Percentiles rank a stretch among this genome's conserved stretches.
Conservation (phyloP, 2,797 vertebrate genomes). For the Rhinichthys osculus region DNA sequence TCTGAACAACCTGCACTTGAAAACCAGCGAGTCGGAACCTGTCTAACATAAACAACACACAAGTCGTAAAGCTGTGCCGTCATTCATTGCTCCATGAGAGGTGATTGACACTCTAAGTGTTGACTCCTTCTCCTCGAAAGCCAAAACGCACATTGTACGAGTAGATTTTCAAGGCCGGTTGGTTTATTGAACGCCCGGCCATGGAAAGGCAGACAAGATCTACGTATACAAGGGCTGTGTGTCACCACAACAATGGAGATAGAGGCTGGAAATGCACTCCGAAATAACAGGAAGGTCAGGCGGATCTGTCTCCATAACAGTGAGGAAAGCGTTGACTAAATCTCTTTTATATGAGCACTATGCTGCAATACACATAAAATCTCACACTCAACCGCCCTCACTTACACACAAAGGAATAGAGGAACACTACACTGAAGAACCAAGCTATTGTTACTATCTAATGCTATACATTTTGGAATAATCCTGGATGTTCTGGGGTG, state of each 20-base stretch:
- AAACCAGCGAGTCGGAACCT: conserved; percentile 35
- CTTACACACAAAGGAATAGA: conserved; percentile 22
- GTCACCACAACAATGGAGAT: conserved; percentile 39
- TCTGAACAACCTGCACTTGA: conserved; percentile 50
- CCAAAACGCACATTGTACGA: background rate
- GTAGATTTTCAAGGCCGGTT: conserved; percentile 35
- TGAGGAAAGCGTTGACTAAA: conserved; percentile 33
- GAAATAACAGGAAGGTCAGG: conserved; percentile 43
- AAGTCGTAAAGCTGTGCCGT: conserved; percentile 14
- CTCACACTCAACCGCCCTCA: conserved; percentile 20
- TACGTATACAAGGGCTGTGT: conserved; percentile 32
- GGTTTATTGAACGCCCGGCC: conserved; percentile 29
- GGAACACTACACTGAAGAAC: conserved; percentile 6
- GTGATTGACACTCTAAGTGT: conserved; percentile 26
- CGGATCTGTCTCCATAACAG: conserved; percentile 29
- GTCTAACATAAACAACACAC: conserved; percentile 26
- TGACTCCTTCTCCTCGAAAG: background rate
- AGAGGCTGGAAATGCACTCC: background rate
- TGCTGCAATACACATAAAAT: conserved; percentile 20
- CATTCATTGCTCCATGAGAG: conserved; percentile 11
- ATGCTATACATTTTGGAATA: background rate
- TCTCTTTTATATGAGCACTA: conserved; percentile 43
- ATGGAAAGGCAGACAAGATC: conserved; percentile 23
- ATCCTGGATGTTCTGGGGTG: background rate
- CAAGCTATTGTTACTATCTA: background rate